Base-by-base conservation (phyloP, 2,797 vertebrate species). In the Sciurus carolinensis region DNA sequence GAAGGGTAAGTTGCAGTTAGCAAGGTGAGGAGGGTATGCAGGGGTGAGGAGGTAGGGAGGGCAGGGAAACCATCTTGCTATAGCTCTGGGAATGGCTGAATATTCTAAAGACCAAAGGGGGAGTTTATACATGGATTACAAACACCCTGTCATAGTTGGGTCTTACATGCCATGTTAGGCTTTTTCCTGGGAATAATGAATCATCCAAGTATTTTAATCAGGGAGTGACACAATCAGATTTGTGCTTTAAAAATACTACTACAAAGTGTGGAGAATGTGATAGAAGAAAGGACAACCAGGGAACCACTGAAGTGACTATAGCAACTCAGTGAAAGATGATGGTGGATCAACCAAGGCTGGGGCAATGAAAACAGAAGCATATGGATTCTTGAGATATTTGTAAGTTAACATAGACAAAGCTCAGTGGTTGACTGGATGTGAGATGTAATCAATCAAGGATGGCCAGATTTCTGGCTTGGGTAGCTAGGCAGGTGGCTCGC, bases 211-310 rank as follows among this genome's bases (percentile, higher is more conserved):
- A 62, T 80, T 81, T 94, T 62, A 20, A 71, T 79, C 17, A 36
- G 64, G 28, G 30, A 83, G 11, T 69, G 33, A 50, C 52, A 24
- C 18, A 47, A 73, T 79, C 42, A 62, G 13, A 69, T 67, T 59
- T 71, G n/a, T 94, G 80, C 14, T 95, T 93, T 88, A 92, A 69
- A 91, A 95, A 92, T 89, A 90, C 15, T 44, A 88, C 44, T 87
- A 36, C 22, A 2, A 87, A 47, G 42, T 8, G 13, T 83, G 59
- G 64, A 82, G 64, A 87, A n/a, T 12, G 18, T 47, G 3, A 72
- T 64, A 28, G 28, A 73, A 44, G 44, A 85, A 85, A 94, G 75
- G 57, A 52, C 71, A 50, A 83, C 14, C 57, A n/a, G 59, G 12
- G 4, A 33, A 39, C 10, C 44, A 59, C 15, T 22, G 47, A 84